Evolutionary conservation across 2,113 vertebrate genomes (phyloP), one percentile per base, ranked within the genome.

Genomic region (Oxygymnocypris stewartii): DNA sequence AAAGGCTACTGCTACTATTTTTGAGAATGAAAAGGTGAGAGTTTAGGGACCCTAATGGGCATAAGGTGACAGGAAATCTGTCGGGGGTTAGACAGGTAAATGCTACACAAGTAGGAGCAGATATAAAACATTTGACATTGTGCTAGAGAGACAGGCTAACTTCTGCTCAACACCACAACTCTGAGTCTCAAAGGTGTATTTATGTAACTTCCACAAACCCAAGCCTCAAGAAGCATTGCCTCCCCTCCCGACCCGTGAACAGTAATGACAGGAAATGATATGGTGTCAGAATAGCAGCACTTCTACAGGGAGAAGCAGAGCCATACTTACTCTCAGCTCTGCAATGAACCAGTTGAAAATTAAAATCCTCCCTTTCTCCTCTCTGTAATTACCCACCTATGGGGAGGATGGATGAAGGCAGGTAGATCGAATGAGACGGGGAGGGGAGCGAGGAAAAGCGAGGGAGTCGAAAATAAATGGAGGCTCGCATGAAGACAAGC

Each of bases 261-360:
- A 73, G 42, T 85, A 79, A 87, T 85, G 78, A 79, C 87, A 85
- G 81, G 61, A 82, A 84, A 86, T 86, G 82, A 85, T 86, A 86
- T 37, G 69, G 31, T 88, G 89, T 83, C 49, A 87, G 83, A 86
- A 85, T 75, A 89, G 86, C 84, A 85, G 54, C 78, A 84, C 57
- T 57, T 78, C 71, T 67, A 84, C 79, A 37, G 63, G 78, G 85
- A 71, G 71, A 84, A 86, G 51, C 75, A 87, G 61, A 84, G 63
- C 84, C 75, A 49, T 85, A 79, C 71, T 61, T 69, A 84, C 77
- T 84, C 49, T 84, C 87, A 65, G 74, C 44, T 40, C 79, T 61
- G 77, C 84, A 86, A 88, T 87, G 85, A 87, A 86, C 77, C 80
- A 88, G 85, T 85, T 85, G 85, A 88, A 89, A 88, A 88, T 88